phyloP scores from a whole-genome alignment of 2,113 vertebrate species.

The Charina bottae region DNA sequence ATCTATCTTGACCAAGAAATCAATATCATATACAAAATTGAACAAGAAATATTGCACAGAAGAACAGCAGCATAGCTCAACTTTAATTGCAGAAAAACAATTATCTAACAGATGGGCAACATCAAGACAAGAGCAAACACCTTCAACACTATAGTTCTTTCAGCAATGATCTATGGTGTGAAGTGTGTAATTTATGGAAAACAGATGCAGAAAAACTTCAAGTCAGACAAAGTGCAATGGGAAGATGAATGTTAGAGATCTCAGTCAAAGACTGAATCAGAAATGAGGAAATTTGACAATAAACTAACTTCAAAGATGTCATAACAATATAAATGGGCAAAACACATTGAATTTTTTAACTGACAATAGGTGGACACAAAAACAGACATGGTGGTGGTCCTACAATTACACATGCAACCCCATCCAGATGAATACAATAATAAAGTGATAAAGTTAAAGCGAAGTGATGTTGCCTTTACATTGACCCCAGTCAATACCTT shows the following conservation, averaged over 20 bases:
- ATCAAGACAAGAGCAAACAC: background rate
- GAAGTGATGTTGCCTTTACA: background rate
- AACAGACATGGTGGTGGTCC: background rate
- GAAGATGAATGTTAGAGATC: background rate
- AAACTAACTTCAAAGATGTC: background rate
- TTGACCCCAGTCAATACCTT: background rate
- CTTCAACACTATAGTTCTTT: background rate
- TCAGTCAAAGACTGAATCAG: background rate
- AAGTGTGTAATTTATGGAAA: background rate
- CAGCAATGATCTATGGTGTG: background rate
- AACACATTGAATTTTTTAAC: background rate
- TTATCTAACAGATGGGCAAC: background rate
- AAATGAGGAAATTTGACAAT: background rate
- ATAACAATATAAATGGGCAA: background rate
- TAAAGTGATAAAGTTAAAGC: background rate
- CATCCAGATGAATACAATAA: background rate
- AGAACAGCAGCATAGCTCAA: background rate
- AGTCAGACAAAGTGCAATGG: background rate
- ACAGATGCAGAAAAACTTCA: background rate
- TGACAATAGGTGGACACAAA: background rate
- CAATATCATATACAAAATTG: background rate
- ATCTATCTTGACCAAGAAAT: background rate
- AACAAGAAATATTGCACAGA: background rate
- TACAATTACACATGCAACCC: background rate
- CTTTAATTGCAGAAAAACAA: background rate